These are phyloP conservation scores for Rhynchotus rufescens DNA, from an alignment of 2,797 vertebrate genomes.

Conservation along the genomic window DNA sequence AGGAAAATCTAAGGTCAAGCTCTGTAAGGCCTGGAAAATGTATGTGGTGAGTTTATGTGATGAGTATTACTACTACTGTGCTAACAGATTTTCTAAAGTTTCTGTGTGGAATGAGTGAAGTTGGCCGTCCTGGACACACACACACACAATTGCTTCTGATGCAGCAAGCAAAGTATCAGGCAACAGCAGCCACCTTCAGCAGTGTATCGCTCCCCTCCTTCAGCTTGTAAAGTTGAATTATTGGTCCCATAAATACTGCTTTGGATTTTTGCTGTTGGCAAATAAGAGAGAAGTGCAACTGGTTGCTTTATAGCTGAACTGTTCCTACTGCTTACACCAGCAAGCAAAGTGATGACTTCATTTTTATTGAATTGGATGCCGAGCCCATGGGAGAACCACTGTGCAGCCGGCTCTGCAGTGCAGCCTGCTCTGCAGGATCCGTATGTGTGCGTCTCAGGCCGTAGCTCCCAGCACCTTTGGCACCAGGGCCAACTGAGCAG, in stretches of 20 bases:
- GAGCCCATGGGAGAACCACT: not conserved
- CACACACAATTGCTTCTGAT: not conserved
- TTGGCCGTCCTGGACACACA: not conserved
- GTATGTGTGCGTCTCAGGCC: rapidly evolving
- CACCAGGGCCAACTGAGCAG: not conserved
- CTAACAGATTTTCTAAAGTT: not conserved
- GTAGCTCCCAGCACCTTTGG: not conserved
- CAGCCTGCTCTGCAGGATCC: not conserved
- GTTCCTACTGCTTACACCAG: not conserved
- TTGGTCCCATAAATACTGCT: not conserved
- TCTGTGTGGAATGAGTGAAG: not conserved
- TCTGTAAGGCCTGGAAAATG: not conserved
- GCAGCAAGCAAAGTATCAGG: rapidly evolving
- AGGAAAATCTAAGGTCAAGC: not conserved
- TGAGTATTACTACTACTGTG: no score
- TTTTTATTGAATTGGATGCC: not conserved
- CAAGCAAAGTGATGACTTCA: not conserved
- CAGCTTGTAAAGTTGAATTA: not conserved
- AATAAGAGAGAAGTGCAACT: not conserved
- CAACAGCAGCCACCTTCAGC: not conserved
- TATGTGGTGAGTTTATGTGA: not conserved
- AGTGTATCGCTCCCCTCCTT: rapidly evolving
- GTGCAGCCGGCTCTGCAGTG: not conserved
- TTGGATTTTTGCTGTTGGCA: not conserved
- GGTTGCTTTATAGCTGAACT: not conserved